phyloP scores from a whole-genome alignment of 2,888 invertebrate species.

The Amphipyra tragopoginis region DNA sequence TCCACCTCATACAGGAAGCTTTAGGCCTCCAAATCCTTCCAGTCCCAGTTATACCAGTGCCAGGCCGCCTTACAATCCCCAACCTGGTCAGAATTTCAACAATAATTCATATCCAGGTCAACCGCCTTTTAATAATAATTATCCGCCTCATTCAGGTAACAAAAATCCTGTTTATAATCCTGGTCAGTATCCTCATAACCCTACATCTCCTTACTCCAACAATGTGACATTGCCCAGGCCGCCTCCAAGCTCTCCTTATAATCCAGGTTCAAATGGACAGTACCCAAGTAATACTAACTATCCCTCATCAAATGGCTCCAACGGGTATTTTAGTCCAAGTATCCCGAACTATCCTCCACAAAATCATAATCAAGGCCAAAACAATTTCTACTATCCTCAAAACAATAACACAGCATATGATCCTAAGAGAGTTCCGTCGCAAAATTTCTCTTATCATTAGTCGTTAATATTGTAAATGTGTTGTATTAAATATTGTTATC shows the following conservation, averaged over 20 bases:
- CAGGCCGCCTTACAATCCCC: conserved; percentile 43
- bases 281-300: conserved; percentile 31
- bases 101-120: conserved; percentile 30
- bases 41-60: conserved; percentile 42
- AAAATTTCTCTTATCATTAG: conserved; percentile 61
- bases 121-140: conserved; percentile 29
- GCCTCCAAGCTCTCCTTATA: conserved; percentile 20
- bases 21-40: conserved; percentile 35
- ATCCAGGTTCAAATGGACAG: conserved; percentile 37
- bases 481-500: conserved; percentile 18
- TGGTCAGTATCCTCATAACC: conserved; percentile 23
- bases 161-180: conserved; percentile 27
- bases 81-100: conserved; percentile 6
- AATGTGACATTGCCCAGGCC: conserved; percentile 6
- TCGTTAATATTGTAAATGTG: conserved; percentile 19
- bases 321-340: conserved; percentile 44
- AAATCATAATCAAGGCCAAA: conserved; percentile 35
- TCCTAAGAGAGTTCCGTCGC: conserved; percentile 62
- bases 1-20: conserved; percentile 24
- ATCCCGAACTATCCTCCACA: conserved; percentile 53
- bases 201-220: conserved; percentile 2
- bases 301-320: conserved; percentile 15
- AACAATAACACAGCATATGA: conserved; percentile 57
- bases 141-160: conserved; percentile 20
- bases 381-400: conserved; percentile 50